Percentiles rank a stretch among this genome's conserved stretches.
Conservation (phyloP, 2,888 invertebrate species). For the Scaptodrosophila latifasciaeformis region DNA sequence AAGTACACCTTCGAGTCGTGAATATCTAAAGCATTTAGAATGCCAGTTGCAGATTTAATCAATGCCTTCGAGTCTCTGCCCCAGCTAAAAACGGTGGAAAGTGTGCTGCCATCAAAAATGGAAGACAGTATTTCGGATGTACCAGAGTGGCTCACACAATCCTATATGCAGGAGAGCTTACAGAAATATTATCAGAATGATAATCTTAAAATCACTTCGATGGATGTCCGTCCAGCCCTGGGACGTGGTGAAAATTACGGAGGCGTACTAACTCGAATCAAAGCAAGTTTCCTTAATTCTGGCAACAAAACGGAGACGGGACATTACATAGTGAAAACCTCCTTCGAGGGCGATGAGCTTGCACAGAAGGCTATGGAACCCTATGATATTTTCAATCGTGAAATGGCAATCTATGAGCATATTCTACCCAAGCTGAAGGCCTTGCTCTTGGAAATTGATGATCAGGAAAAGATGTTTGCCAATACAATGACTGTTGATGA, state of each 20-base stretch:
- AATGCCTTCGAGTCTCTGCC: slow-evolving; percentile 42
- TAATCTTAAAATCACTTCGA: slow-evolving; percentile 42
- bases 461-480: slow-evolving; percentile 69
- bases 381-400: slow-evolving; percentile 73
- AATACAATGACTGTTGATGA: slow-evolving; percentile 69
- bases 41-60: slow-evolving; percentile 59
- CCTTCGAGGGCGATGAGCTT: slow-evolving; percentile 67
- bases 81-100: slow-evolving; percentile 17
- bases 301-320: slow-evolving; percentile 42
- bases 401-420: slow-evolving; percentile 71
- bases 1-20: background rate
- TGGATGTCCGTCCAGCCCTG: slow-evolving; percentile 58
- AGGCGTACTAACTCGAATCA: slow-evolving; percentile 65
- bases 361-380: slow-evolving; percentile 59
- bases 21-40: slow-evolving; percentile 29
- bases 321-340: slow-evolving; percentile 67
- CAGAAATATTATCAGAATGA: slow-evolving; percentile 56
- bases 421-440: slow-evolving; percentile 70
- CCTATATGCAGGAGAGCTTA: slow-evolving; percentile 57
- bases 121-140: slow-evolving; percentile 27
- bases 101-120: background rate
- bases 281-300: slow-evolving; percentile 42
- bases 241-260: slow-evolving; percentile 73
- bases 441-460: slow-evolving; percentile 55
- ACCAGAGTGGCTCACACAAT: slow-evolving; percentile 66